Percentiles rank a stretch among this genome's conserved stretches.
Conservation (phyloP, 2,888 invertebrate species). For the Pammene aurita region DNA sequence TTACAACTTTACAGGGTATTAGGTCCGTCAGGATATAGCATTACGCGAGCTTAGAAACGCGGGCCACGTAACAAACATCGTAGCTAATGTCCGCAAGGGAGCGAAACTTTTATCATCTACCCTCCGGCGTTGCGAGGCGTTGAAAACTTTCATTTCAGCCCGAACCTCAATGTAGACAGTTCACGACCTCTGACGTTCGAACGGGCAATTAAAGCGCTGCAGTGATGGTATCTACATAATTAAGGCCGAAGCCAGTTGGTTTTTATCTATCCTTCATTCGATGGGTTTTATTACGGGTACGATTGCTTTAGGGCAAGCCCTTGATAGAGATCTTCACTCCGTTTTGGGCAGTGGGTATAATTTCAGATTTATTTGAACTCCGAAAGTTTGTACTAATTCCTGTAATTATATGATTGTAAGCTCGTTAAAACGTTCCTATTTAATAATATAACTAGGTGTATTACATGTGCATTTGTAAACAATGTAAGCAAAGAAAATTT, state of each 20-base stretch:
- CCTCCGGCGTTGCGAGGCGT: constrained; percentile 49
- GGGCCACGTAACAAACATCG: constrained; percentile 53
- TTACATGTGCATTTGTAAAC: too few species aligned
- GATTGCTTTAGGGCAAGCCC: constrained; percentile 34
- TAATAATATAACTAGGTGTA: not conserved
- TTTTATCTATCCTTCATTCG: constrained; percentile 38
- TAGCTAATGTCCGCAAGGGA: constrained; percentile 53
- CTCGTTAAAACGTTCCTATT: not conserved
- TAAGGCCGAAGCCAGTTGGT: constrained; percentile 25
- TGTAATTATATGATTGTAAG: not conserved
- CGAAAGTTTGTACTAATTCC: not conserved
- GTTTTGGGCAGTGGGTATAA: not conserved
- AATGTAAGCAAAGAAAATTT: too few species aligned
- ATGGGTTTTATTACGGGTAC: constrained; percentile 33
- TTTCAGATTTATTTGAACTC: constrained; percentile 2
- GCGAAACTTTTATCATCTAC: constrained; percentile 65
- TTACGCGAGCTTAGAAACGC: constrained; percentile 45
- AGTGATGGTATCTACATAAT: constrained; percentile 38
- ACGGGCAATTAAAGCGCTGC: constrained; percentile 36
- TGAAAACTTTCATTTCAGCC: constrained; percentile 64
- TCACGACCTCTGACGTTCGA: constrained; percentile 41
- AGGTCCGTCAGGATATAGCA: constrained; percentile 45
- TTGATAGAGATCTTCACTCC: constrained; percentile 26
- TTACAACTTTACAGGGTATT: constrained; percentile 27
- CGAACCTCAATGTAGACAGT: constrained; percentile 51